A percentile compares a stretch with the other conserved stretches of the same genome.
Conservation (phyloP, 1,140 invertebrate species). For the Ceratina japonica region DNA sequence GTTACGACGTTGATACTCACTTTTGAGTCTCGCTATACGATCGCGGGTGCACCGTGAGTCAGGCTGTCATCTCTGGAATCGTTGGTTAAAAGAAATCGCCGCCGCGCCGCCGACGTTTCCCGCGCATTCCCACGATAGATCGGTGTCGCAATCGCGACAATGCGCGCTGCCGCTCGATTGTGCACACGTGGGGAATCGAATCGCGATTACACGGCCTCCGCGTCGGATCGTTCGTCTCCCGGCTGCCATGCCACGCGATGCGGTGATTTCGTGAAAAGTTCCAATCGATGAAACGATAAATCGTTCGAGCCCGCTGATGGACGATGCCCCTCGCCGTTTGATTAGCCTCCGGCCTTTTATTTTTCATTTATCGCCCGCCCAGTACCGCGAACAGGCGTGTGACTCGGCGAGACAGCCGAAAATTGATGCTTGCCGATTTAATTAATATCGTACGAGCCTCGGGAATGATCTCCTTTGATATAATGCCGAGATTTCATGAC, state of each 20-base stretch:
- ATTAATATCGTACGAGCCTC: background rate
- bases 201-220: slow-evolving; percentile 16
- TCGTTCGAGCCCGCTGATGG: slow-evolving; percentile 34
- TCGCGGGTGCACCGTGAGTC: slow-evolving; percentile 47
- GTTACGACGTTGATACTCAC: too few relatives aligned
- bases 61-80: slow-evolving; percentile 64
- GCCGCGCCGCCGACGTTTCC: background rate
- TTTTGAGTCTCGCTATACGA: too few relatives aligned
- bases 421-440: background rate
- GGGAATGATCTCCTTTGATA: background rate
- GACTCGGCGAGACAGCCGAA: background rate
- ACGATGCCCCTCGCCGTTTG: slow-evolving; percentile 17
- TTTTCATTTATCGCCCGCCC: background rate
- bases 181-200: slow-evolving; percentile 37
- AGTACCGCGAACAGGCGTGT: background rate
- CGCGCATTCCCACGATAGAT: slow-evolving; percentile 71
- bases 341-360: slow-evolving; percentile 12
- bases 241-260: background rate
- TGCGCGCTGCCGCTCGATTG: slow-evolving; percentile 19
- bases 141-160: slow-evolving; percentile 70
- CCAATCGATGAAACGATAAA: slow-evolving; percentile 41
- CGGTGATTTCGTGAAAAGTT: slow-evolving; percentile 19
- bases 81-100: slow-evolving; percentile 42
- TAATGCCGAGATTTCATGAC: background rate
- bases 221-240: background rate